phyloP scores from a whole-genome alignment of 2,797 vertebrate species.

The Scleropages formosus region DNA sequence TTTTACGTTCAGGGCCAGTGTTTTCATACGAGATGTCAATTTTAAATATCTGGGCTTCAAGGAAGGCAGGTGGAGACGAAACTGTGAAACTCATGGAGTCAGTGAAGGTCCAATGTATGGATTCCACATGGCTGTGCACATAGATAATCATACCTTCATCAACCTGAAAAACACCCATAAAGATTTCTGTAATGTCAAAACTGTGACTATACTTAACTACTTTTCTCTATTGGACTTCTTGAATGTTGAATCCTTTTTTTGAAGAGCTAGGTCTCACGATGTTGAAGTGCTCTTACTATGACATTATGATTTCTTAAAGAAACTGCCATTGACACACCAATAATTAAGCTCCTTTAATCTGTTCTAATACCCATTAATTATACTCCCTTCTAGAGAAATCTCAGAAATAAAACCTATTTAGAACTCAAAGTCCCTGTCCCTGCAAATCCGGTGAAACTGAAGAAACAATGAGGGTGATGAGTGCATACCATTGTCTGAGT shows the following conservation, averaged over 20 bases:
- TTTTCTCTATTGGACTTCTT: background rate
- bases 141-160: constrained; percentile 74
- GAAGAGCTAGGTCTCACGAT: background rate
- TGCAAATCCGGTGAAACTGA: constrained; percentile 37
- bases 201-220: background rate
- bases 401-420: constrained; percentile 43
- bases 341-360: constrained; percentile 13
- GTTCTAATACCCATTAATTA: background rate
- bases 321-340: constrained; percentile 3
- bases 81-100: constrained; percentile 80
- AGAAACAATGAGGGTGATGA: constrained; percentile 30
- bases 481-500: constrained; percentile 83
- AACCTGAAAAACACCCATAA: constrained; percentile 60
- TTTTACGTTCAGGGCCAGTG: constrained; percentile 64
- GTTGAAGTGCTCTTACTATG: background rate
- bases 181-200: background rate
- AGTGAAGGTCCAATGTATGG: constrained; percentile 72
- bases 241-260: background rate
- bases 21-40: constrained; percentile 84
- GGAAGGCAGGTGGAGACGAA: constrained; percentile 72
- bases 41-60: constrained; percentile 74
- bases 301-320: background rate
- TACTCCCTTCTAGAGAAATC: constrained; percentile 1
- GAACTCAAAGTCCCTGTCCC: constrained; percentile 48
- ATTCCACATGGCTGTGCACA: constrained; percentile 66